These are phyloP conservation scores for Autographa gamma DNA, from an alignment of 2,888 invertebrate species.

Conservation along the genomic window DNA sequence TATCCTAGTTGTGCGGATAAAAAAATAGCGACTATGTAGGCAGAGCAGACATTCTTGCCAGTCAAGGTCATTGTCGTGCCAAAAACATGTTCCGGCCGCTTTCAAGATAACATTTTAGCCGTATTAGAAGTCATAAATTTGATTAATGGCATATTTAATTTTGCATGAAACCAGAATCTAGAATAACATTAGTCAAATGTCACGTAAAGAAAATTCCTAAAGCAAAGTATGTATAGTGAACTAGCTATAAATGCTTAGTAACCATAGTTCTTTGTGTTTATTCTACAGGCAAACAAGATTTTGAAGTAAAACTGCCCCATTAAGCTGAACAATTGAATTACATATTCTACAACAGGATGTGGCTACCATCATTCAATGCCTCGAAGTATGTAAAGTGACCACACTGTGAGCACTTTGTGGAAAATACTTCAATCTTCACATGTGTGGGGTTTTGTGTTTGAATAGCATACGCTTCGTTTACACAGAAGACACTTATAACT, in stretches of 20 bases:
- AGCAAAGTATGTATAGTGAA: neutral
- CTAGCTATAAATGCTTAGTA: neutral
- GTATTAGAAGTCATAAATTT: slow-evolving; percentile 43
- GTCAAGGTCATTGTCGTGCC: slow-evolving; percentile 52
- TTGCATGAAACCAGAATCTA: slow-evolving; percentile 18
- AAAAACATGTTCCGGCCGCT: slow-evolving; percentile 50
- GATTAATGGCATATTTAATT: slow-evolving; percentile 41
- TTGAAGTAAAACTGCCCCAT: slow-evolving; percentile 2
- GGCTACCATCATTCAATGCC: slow-evolving; percentile 7
- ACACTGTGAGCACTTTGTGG: neutral
- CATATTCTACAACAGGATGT: slow-evolving; percentile 12
- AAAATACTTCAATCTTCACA: neutral
- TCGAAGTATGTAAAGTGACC: neutral
- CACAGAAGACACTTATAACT: neutral
- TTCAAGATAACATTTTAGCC: slow-evolving; percentile 50
- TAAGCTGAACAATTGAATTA: slow-evolving; percentile 10
- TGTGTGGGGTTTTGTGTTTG: slow-evolving; percentile 5
- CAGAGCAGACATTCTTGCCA: slow-evolving; percentile 41
- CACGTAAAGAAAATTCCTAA: slow-evolving; percentile 3
- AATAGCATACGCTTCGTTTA: neutral
- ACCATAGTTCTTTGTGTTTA: neutral
- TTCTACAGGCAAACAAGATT: neutral
- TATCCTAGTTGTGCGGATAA: neutral
- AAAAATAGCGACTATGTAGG: slow-evolving; percentile 6
- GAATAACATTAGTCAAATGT: slow-evolving; percentile 5